phyloP scores from a whole-genome alignment of 2,797 vertebrate species.

The Chrysocyon brachyurus region DNA sequence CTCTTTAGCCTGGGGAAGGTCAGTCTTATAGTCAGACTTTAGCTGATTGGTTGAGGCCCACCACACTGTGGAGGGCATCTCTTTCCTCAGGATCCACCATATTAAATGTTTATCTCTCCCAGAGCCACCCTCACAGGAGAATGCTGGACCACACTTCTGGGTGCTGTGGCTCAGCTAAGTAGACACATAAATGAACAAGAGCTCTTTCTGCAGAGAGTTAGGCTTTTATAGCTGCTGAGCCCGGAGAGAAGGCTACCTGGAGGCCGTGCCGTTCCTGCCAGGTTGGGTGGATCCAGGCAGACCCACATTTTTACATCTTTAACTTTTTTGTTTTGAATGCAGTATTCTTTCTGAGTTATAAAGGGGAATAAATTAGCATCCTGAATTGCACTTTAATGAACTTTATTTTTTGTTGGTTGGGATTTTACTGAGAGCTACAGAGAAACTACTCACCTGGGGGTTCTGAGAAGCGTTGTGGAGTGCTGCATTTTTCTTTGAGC shows the following conservation, averaged over 20 bases:
- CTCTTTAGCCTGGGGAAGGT: neutral
- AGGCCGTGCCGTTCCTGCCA: neutral
- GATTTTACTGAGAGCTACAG: neutral
- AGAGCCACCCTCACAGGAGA: neutral
- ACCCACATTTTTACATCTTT: neutral
- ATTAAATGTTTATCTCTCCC: neutral
- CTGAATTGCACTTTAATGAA: neutral
- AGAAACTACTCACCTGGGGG: neutral
- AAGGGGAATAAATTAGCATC: neutral
- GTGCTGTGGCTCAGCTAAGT: neutral
- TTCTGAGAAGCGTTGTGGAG: neutral
- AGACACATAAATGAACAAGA: accelerated
- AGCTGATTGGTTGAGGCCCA: neutral
- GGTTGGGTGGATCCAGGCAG: neutral
- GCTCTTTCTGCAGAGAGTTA: neutral
- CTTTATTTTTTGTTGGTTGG: neutral
- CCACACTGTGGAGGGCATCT: neutral
- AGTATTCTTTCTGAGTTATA: neutral
- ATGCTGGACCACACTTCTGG: neutral
- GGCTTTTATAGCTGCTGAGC: neutral
- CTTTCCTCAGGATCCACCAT: neutral
- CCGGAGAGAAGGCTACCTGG: neutral
- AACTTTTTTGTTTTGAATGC: neutral
- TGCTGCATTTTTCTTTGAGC: constrained; percentile 40
- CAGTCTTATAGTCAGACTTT: neutral